Evolutionary conservation across 1,140 invertebrate species (phyloP), one percentile per base, ranked within the genome.

Genomic region (Berghia stephanieae): DNA sequence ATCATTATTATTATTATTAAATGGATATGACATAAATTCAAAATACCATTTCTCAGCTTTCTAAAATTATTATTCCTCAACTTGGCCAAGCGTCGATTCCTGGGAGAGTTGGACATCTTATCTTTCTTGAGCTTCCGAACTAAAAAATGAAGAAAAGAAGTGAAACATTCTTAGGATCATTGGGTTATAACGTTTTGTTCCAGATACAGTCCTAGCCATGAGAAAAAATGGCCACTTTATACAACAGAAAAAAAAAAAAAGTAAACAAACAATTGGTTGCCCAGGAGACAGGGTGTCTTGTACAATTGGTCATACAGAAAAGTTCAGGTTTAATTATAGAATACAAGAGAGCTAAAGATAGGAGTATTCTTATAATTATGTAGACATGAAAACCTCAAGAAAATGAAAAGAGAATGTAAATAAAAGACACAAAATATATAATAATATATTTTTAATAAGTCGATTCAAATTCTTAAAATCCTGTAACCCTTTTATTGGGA

Each of bases 41-140:
- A n/a, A n/a, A n/a, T n/a, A n/a, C n/a, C n/a, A n/a, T n/a, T n/a
- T n/a, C n/a, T n/a, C n/a, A n/a, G n/a, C n/a, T n/a, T n/a, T n/a
- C n/a, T n/a, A n/a, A n/a, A n/a, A n/a, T n/a, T n/a, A n/a, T n/a
- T n/a, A 52, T 69, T 76, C 38, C 75, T 67, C 8, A 76, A 66
- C 36, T 75, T 75, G 24, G 57, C n/a, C 38, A 75, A n/a, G 4
- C 81, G 80, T 38, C 81, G 80, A 72, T 83, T 83, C 77, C 85
- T 79, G 43, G 85, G 86, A 34, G 85, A 86, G 78, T 85, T 81
- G 49, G 79, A 80, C 67, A 80, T 84, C 44, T 89, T 90, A 38
- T 90, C 88, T 81, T 89, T 87, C 77, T 88, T 90, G 43, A 88
- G 82, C 66, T 85, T 86, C 75, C 88, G 88, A 6, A 85, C 86